Percentiles rank a stretch among this genome's conserved stretches.
phyloP scores from a whole-genome alignment of 2,113 vertebrate genomes.

The Odocoileus hemionus region DNA sequence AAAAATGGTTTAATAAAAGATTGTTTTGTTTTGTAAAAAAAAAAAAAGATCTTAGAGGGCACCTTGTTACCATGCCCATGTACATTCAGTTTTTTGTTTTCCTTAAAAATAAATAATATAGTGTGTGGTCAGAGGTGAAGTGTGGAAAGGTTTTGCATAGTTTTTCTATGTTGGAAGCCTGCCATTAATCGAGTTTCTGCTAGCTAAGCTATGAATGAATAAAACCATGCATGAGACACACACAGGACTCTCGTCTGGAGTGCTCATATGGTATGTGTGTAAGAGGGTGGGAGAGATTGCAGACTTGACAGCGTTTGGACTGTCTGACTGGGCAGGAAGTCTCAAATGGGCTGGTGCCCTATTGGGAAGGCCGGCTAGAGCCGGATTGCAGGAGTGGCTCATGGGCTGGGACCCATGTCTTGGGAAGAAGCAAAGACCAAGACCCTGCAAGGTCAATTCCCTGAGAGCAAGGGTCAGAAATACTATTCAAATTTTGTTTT shows the following conservation, averaged over 20 bases:
- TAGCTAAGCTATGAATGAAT: neutral
- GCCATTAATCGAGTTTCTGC: neutral
- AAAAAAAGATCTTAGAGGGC: neutral
- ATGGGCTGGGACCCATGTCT: neutral
- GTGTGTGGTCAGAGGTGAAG: neutral
- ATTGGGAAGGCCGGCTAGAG: neutral
- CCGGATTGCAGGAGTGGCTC: neutral
- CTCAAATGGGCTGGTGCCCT: neutral
- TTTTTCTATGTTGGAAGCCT: neutral
- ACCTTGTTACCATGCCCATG: neutral
- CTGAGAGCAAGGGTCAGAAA: neutral
- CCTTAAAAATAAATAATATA: neutral
- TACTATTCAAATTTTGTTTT: neutral
- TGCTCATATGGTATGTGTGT: neutral
- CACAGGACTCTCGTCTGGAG: neutral
- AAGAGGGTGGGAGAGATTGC: neutral
- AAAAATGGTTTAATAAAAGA: neutral
- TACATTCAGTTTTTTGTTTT: neutral
- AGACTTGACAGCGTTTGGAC: neutral
- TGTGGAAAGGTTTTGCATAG: neutral
- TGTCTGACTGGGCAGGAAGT: neutral
- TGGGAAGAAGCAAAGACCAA: neutral
- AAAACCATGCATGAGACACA: neutral
- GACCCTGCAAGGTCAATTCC: neutral
- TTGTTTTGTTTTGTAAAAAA: neutral